A percentile compares a stretch with the other conserved stretches of the same genome.
Evolutionary conservation across 2,888 invertebrate genomes (phyloP).

Genomic region (Dicranocentrus wangi): DNA sequence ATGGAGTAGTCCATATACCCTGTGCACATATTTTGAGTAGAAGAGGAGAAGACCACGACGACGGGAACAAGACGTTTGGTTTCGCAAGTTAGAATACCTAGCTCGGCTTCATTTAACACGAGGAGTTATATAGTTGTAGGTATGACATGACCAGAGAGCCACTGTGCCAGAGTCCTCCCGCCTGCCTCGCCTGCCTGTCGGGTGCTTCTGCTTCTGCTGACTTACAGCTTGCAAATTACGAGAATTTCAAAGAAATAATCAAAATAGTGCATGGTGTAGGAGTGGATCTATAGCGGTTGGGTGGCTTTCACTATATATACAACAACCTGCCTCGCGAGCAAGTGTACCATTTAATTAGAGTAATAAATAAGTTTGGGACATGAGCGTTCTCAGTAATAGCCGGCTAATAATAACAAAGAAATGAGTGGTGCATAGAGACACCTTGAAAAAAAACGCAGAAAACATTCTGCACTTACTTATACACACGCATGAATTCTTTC

Average conservation of each 20-base stretch:
- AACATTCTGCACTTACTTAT: neutral
- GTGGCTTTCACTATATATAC: constrained; percentile 4
- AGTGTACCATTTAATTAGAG: constrained; percentile 51
- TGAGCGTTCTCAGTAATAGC: constrained; percentile 37
- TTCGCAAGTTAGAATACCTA: neutral
- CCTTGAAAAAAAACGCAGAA: constrained; percentile 17
- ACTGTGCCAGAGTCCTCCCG: constrained; percentile 21
- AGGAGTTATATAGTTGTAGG: too few relatives aligned
- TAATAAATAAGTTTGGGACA: constrained; percentile 45
- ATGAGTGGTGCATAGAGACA: constrained; percentile 23
- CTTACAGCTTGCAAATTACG: constrained; percentile 52
- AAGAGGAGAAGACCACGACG: neutral
- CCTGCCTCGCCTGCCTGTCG: constrained; percentile 49
- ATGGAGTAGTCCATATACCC: constrained; percentile 34
- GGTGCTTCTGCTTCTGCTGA: constrained; percentile 50
- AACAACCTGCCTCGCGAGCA: neutral
- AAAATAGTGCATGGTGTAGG: constrained; percentile 48
- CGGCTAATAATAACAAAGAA: constrained; percentile 47
- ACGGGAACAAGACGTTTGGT: neutral
- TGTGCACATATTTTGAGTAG: neutral
- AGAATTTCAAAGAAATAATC: constrained; percentile 52
- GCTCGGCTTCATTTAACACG: constrained; percentile 31
- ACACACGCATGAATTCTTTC: constrained; percentile 19
- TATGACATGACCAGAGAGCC: constrained; percentile 47
- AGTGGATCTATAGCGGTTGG: constrained; percentile 19